Evolutionary conservation across 53 echinoderm and acorn worm species (phyloP), one percentile per base, ranked within the genome.

Genomic region (Patiria pectinifera): DNA sequence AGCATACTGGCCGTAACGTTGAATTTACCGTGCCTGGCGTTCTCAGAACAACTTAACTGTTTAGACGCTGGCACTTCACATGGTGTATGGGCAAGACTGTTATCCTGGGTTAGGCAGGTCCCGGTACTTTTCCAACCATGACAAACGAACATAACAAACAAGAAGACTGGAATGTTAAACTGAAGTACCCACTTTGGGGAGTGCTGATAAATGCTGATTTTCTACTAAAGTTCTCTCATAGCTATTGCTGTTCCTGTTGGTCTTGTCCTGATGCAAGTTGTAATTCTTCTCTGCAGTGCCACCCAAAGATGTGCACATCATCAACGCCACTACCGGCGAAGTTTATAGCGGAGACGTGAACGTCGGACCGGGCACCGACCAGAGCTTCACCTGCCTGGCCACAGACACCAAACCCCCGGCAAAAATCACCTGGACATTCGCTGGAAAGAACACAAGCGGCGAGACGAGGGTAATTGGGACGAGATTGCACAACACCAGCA

Each of bases 301-400:
- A 11, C 80, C 80, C 48, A 47, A 44, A 9, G 0, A 35, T 46
- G 80, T 80, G 13, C 48, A 43, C 48, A 80, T 80, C 80, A 46
- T 45, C 46, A 15, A 80, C 47, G 43, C 14, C 2, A 3, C 48
- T 6, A 15, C 80, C 14, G 48, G 48, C 8, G 47, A 80, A 5
- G 5, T 45, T 80, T 13, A 45, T 11, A 35, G 12, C 10, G 80
- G 80, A 2, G 80, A 80, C 2, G 19, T 80, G 43, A 8, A 46
- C 80, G 10, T 80, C 80, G 3, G 8, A 11, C 13, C 80, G 6
- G 45, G 7, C 80, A 80, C 46, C 80, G 4, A 2, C 12, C 48
- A 80, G 13, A 80, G 2, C 48, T 80, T 80, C 48, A 80, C 80
- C 80, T 80, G 80, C 80, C 45, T 47, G 2, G 80, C 80, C 9